Evolutionary conservation across 2,888 invertebrate genomes (phyloP).

Genomic region (Drosophila niveifrons): DNA sequence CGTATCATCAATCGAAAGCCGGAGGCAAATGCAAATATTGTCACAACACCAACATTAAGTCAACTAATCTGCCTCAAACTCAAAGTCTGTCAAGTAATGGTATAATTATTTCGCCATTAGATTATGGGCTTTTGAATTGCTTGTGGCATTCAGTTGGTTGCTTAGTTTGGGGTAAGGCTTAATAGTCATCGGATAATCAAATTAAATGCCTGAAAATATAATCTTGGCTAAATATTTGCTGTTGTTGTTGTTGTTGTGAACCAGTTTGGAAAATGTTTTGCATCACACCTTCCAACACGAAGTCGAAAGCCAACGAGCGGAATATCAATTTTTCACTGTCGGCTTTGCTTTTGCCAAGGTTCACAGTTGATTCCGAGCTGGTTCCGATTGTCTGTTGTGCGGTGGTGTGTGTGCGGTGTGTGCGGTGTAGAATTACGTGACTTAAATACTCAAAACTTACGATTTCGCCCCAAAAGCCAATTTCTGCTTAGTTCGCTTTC

Average conservation of each 20-base stretch:
- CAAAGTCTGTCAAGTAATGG: constrained; percentile 43
- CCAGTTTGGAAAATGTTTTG: constrained; percentile 44
- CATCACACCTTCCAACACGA: constrained; percentile 32
- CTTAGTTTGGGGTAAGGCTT: not conserved
- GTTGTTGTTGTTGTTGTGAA: constrained; percentile 47
- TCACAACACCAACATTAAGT: constrained; percentile 54
- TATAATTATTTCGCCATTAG: constrained; percentile 56
- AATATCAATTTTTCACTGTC: constrained; percentile 60
- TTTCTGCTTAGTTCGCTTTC: constrained; percentile 16
- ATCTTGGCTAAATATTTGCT: constrained; percentile 37
- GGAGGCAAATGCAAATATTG: constrained; percentile 52
- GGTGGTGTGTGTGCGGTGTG: too few species aligned
- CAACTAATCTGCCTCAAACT: constrained; percentile 45
- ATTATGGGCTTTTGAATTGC: constrained; percentile 50
- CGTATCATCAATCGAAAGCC: constrained; percentile 31
- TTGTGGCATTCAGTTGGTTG: not conserved
- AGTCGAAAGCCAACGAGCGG: constrained; percentile 24
- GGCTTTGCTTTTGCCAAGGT: constrained; percentile 45
- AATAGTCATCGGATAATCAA: constrained; percentile 48
- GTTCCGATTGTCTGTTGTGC: constrained; percentile 24
- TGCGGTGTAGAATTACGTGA: constrained; percentile 63
- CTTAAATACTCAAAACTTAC: constrained; percentile 77
- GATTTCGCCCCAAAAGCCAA: constrained; percentile 66
- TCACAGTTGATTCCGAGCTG: constrained; percentile 35
- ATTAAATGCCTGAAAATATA: constrained; percentile 52